Evolutionary conservation across 2,888 invertebrate genomes (phyloP), one percentile per base, ranked within the genome.

Genomic region (Mechanitis messenoides): DNA sequence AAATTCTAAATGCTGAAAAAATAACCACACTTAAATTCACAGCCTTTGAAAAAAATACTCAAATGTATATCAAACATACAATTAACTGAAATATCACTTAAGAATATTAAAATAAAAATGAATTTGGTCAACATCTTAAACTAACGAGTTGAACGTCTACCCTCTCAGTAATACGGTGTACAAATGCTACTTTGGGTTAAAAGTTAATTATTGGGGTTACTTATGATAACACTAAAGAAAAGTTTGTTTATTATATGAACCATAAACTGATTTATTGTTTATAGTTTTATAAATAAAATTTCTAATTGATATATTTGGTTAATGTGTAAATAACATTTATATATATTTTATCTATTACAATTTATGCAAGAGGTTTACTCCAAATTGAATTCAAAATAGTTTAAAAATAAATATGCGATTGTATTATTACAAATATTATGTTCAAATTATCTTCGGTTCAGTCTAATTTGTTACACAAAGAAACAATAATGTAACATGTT

Each of bases 1-100:
- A 79, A 55, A 75, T 75, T 71, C 87, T 80, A 71, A 76, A 87
- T 66, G 78, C 89, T 89, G 67, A 45, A 69, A 71, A 2, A 20
- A 50, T n/a, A 50, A 11, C 3, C 31, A 50, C 50, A 50, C 31
- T 31, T 50, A 31, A 50, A 11, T 31, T 7, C 31, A 31, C 42
- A 42, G 9, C 60, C 38, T 33, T 12, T 20, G 53, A 46, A 46
- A 45, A 35, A 56, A 33, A n/a, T 46, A 42, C 28, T 47, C 2
- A 45, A 55, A 47, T 12, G 33, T 33, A 33, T 12, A 7, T 53
- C 31, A 38, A 20, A 53, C 53, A 46, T 56, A 50, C 50, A 50
- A 11, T 54, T 47, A 7, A 47, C n/a, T 33, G 62, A 33, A 54
- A 54, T 59, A 58, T 50, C 56, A 53, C 54, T 38, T 9, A 56